Evolutionary conservation across 2,113 vertebrate genomes (phyloP).

Genomic region (Hypanus sabinus): DNA sequence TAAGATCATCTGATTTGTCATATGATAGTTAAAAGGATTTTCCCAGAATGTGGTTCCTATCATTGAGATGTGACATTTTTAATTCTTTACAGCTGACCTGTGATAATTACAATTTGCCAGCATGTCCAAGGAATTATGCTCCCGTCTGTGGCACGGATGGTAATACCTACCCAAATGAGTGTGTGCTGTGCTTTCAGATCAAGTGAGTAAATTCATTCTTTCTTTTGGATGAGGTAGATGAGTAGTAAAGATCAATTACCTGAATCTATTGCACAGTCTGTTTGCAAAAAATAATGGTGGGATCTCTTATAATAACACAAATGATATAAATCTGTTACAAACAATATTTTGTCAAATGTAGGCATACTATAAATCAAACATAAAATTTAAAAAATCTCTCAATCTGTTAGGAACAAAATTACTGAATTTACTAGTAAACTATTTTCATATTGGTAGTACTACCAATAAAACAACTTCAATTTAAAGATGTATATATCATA

Average conservation of each 20-base stretch:
- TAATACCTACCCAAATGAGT: constrained; percentile 69
- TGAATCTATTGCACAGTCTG: background rate
- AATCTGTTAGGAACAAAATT: background rate
- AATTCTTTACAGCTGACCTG: constrained; percentile 47
- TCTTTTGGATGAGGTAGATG: background rate
- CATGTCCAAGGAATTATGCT: constrained; percentile 59
- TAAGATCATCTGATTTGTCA: constrained; percentile 4
- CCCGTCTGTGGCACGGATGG: constrained; percentile 69
- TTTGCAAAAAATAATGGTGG: background rate
- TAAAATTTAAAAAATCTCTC: background rate
- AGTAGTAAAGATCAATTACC: background rate
- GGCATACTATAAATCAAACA: background rate
- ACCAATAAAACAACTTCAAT: background rate
- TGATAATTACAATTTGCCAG: background rate
- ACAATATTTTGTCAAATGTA: background rate
- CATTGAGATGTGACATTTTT: constrained; percentile 30
- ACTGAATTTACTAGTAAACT: background rate
- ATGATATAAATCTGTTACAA: background rate
- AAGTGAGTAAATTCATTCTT: constrained; percentile 41
- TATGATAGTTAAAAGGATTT: background rate
- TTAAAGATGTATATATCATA: background rate
- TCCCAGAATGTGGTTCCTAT: background rate
- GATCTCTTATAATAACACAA: too few relatives aligned
- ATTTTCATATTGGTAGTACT: background rate
- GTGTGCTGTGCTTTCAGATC: constrained; percentile 61